Percentiles rank a stretch among this genome's conserved stretches.
phyloP scores from a whole-genome alignment of 2,888 invertebrate species.

The Sarcophaga rosellei region DNA sequence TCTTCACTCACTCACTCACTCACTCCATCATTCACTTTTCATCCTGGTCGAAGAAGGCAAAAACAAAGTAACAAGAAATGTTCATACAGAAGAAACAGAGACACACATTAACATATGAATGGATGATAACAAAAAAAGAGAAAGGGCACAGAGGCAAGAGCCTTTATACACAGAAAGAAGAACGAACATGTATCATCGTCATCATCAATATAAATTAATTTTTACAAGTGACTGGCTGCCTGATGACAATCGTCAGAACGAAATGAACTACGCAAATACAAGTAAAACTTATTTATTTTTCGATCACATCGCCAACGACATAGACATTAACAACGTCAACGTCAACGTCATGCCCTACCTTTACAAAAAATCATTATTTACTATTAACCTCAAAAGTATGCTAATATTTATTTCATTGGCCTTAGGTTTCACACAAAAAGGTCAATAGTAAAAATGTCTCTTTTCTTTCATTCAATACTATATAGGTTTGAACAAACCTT shows the following conservation, averaged over 20 bases:
- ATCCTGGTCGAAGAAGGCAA: background rate
- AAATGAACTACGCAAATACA: background rate
- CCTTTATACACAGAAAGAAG: background rate
- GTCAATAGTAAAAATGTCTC: too few species aligned
- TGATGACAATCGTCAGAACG: background rate
- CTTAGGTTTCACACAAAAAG: too few species aligned
- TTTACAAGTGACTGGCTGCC: constrained; percentile 18
- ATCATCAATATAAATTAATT: constrained; percentile 58
- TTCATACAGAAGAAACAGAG: background rate
- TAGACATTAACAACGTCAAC: background rate
- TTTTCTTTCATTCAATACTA: too few species aligned
- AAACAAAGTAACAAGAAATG: background rate
- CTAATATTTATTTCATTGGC: background rate
- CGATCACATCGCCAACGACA: background rate
- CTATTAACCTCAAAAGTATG: background rate
- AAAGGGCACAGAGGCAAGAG: background rate
- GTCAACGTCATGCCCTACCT: background rate
- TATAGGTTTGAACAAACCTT: too few species aligned
- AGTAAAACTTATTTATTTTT: background rate
- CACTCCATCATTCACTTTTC: background rate
- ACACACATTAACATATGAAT: constrained; percentile 16
- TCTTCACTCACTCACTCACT: background rate
- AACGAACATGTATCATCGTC: constrained; percentile 44
- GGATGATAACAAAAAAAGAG: too few species aligned
- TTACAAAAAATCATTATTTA: background rate